phyloP scores from a whole-genome alignment of 1,140 invertebrate genomes.

The Argopecten irradians region DNA sequence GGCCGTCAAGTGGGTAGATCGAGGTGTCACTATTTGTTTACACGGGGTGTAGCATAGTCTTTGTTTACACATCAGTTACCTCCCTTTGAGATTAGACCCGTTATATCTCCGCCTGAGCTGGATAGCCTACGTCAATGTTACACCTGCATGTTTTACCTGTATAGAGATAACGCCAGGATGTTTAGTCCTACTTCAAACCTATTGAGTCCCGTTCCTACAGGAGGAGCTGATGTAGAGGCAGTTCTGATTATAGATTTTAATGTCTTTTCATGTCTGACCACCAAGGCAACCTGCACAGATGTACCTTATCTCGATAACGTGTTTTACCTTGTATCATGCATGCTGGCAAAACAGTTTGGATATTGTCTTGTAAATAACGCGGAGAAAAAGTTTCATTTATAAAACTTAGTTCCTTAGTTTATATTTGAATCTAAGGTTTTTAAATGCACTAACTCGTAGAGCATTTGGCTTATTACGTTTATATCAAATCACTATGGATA shows the following conservation, averaged over 20 bases:
- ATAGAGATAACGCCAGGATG: not conserved
- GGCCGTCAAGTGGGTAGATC: not conserved
- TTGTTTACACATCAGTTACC: not conserved
- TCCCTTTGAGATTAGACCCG: not conserved
- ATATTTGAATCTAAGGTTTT: too few species aligned
- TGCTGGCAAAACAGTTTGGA: too few species aligned
- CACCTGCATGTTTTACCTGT: not conserved
- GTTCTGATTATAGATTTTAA: not conserved
- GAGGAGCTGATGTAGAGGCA: not conserved
- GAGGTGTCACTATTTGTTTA: conserved; percentile 16
- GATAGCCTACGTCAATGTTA: not conserved
- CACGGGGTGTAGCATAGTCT: not conserved
- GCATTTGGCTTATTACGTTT: too few species aligned
- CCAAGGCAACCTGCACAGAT: too few species aligned
- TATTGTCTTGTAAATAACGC: too few species aligned
- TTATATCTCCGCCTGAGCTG: not conserved
- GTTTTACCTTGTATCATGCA: too few species aligned
- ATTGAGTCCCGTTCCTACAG: not conserved
- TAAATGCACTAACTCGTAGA: too few species aligned
- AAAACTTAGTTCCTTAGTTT: too few species aligned
- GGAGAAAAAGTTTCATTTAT: too few species aligned
- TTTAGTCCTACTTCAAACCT: not conserved
- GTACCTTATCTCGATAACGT: too few species aligned
- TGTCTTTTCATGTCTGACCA: too few species aligned
- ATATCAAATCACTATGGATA: too few species aligned